These are phyloP conservation scores for Heterodera carotae DNA, from an alignment of 1,140 invertebrate genomes.

Conservation along the genomic window DNA sequence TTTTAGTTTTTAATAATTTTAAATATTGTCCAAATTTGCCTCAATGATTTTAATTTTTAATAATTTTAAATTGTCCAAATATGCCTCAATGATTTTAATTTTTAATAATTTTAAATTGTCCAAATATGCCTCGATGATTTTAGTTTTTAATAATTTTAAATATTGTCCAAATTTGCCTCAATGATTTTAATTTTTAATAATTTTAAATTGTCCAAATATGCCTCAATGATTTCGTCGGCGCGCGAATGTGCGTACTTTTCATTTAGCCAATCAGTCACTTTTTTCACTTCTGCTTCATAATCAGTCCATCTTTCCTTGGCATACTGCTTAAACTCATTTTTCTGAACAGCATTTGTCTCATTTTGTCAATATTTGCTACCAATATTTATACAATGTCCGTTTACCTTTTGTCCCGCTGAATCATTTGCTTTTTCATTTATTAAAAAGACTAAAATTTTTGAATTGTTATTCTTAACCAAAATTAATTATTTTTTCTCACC, in stretches of 20 bases:
- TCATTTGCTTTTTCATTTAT: not conserved
- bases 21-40: too few relatives aligned
- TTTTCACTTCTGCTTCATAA: not conserved
- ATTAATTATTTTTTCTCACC: not conserved
- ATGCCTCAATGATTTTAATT: too few relatives aligned
- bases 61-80: too few relatives aligned
- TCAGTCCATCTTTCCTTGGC: not conserved
- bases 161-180: not conserved
- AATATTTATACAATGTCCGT: too few relatives aligned
- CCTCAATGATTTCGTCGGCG: not conserved
- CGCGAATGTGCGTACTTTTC: not conserved
- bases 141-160: too few relatives aligned
- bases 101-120: too few relatives aligned
- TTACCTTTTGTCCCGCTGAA: not conserved
- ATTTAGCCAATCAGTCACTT: not conserved
- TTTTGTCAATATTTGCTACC: not conserved
- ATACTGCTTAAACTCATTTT: not conserved
- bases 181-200: not conserved
- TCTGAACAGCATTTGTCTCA: not conserved
- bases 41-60: too few relatives aligned
- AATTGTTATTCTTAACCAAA: not conserved
- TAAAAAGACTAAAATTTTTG: not conserved
- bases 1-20: too few relatives aligned
- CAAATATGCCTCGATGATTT: too few relatives aligned
- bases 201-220: not conserved